Percentiles rank a stretch among this genome's conserved stretches.
These are phyloP conservation scores for Phoeniculus purpureus DNA, from an alignment of 2,797 vertebrate genomes.

Conservation along the genomic window DNA sequence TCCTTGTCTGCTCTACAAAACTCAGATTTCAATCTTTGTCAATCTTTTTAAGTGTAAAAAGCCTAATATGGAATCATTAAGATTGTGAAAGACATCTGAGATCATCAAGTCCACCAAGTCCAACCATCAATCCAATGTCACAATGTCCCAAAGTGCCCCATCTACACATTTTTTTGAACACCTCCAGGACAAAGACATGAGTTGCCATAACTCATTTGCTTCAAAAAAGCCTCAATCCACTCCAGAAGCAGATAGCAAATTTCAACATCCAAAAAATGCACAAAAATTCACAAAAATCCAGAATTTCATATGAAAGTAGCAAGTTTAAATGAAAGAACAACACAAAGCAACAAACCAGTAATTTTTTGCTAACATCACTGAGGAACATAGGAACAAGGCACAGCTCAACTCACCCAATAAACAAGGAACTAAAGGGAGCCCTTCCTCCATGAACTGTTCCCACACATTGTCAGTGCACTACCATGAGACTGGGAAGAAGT, in stretches of 20 bases:
- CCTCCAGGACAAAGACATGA: neutral
- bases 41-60: conserved; percentile 72
- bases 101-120: no score
- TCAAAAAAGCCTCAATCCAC: conserved; percentile 57
- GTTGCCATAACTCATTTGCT: conserved; percentile 69
- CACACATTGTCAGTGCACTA: neutral
- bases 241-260: conserved; percentile 45
- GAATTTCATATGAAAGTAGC: conserved; percentile 43
- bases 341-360: neutral
- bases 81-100: no score
- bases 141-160: no score
- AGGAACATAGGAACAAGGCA: neutral
- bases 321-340: neutral
- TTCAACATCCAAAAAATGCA: neutral
- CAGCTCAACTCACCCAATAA: neutral
- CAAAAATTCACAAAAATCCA: neutral
- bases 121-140: no score
- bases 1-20: conserved; percentile 7
- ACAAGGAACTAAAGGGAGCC: neutral
- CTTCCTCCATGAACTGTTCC: neutral
- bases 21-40: conserved; percentile 69
- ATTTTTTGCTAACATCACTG: conserved; percentile 47
- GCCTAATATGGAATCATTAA: conserved; percentile 24
- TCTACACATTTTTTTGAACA: no score
- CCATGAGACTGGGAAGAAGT: neutral